These are phyloP conservation scores for Agriopis marginaria DNA, from an alignment of 2,888 invertebrate species.

Conservation along the genomic window DNA sequence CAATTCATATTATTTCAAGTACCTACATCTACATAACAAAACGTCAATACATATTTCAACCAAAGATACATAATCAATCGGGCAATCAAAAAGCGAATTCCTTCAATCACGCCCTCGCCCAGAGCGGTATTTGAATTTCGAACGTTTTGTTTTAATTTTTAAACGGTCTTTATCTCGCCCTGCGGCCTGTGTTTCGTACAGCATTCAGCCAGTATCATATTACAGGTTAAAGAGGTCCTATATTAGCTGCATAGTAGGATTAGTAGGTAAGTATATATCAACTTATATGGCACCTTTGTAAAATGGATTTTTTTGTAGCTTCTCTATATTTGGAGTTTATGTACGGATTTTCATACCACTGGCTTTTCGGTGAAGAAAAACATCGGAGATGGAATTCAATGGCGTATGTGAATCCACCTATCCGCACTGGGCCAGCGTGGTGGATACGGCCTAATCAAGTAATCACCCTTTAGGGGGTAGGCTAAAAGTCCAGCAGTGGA, in stretches of 20 bases:
- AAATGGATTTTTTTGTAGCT: no score
- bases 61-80: slow-evolving; percentile 54
- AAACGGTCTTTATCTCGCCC: slow-evolving; percentile 78
- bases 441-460: no score
- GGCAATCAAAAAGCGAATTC: slow-evolving; percentile 63
- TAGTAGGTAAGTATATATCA: no score
- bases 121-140: slow-evolving; percentile 75
- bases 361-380: no score
- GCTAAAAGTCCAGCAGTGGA: no score
- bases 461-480: no score
- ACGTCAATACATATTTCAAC: slow-evolving; percentile 18
- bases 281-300: neutral
- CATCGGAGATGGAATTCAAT: no score
- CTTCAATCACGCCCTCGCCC: slow-evolving; percentile 58
- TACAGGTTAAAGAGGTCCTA: slow-evolving; percentile 65
- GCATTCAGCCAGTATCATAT: slow-evolving; percentile 70
- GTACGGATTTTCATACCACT: no score
- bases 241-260: slow-evolving; percentile 71
- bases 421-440: no score
- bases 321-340: neutral
- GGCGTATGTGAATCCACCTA: no score
- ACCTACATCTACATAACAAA: neutral
- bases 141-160: slow-evolving; percentile 65
- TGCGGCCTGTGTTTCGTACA: slow-evolving; percentile 77
- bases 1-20: neutral